Conservation (phyloP, 2,888 invertebrate genomes). For the Sialis lutaria region DNA sequence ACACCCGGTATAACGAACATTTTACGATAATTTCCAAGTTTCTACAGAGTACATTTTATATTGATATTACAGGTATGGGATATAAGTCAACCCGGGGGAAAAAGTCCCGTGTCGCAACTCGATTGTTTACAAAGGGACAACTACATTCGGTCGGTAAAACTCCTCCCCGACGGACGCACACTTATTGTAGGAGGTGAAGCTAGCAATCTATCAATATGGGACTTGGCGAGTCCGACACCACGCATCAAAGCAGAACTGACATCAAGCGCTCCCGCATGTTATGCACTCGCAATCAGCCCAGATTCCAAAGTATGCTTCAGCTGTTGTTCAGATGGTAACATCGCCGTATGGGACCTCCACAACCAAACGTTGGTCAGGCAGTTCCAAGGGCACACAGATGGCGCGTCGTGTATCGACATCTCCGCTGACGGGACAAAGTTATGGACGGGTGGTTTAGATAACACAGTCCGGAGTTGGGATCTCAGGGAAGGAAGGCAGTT, state of each 20-base stretch:
- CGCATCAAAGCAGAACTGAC: slow-evolving; percentile 81
- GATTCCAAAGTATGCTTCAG: slow-evolving; percentile 97
- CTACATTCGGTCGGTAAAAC: slow-evolving; percentile 89
- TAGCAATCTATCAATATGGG: slow-evolving; percentile 90
- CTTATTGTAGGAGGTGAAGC: slow-evolving; percentile 95
- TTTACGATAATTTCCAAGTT: no score
- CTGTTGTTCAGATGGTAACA: slow-evolving; percentile 96
- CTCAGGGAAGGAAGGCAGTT: slow-evolving; percentile 80
- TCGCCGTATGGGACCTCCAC: slow-evolving; percentile 89
- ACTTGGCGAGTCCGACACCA: slow-evolving; percentile 79
- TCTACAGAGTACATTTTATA: no score
- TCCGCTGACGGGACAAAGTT: slow-evolving; percentile 79
- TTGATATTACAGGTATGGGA: slow-evolving; percentile 31
- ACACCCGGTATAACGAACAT: no score
- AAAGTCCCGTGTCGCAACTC: slow-evolving; percentile 65
- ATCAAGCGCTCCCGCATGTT: slow-evolving; percentile 90
- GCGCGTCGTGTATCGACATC: slow-evolving; percentile 95
- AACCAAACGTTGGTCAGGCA: slow-evolving; percentile 83
- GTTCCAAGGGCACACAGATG: slow-evolving; percentile 94
- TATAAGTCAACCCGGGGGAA: slow-evolving; percentile 55
- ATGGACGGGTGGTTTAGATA: slow-evolving; percentile 91
- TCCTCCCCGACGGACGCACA: slow-evolving; percentile 84
- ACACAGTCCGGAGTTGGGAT: slow-evolving; percentile 95
- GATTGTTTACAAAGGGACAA: slow-evolving; percentile 90
- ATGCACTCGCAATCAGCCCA: slow-evolving; percentile 91